phyloP scores from a whole-genome alignment of 2,113 vertebrate genomes.

The Rhineura floridana region DNA sequence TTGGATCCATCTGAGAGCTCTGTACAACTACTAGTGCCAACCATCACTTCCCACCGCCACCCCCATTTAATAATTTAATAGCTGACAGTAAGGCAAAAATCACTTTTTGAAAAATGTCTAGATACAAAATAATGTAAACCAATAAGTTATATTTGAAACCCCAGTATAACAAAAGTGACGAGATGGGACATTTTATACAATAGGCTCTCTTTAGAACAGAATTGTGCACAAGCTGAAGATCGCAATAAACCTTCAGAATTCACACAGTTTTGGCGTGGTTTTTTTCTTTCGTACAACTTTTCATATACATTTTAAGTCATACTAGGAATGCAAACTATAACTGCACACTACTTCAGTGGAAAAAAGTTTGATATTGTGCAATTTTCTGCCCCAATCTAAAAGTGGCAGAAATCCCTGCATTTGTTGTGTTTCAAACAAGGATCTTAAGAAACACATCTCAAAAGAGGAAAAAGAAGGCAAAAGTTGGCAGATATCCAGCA shows the following conservation, averaged over 20 bases:
- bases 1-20: slow-evolving; percentile 63
- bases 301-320: slow-evolving; percentile 74
- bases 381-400: slow-evolving; percentile 85
- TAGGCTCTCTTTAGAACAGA: slow-evolving; percentile 58
- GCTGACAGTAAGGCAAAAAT: slow-evolving; percentile 73
- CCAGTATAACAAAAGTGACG: slow-evolving; percentile 49
- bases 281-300: slow-evolving; percentile 66
- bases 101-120: slow-evolving; percentile 67
- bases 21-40: slow-evolving; percentile 53
- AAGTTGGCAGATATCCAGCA: slow-evolving; percentile 79
- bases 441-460: slow-evolving; percentile 76
- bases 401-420: slow-evolving; percentile 90
- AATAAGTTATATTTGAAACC: slow-evolving; percentile 69
- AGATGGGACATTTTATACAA: slow-evolving; percentile 61
- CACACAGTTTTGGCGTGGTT: slow-evolving; percentile 68
- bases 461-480: slow-evolving; percentile 78
- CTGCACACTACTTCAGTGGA: slow-evolving; percentile 79
- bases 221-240: slow-evolving; percentile 68
- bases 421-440: slow-evolving; percentile 80
- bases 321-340: slow-evolving; percentile 84
- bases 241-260: slow-evolving; percentile 63
- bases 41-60: slow-evolving; percentile 47
- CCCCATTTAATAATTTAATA: slow-evolving; percentile 62
- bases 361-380: slow-evolving; percentile 85
- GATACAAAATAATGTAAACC: slow-evolving; percentile 73